Percentiles rank a stretch among this genome's conserved stretches.
Conservation (phyloP, 2,888 invertebrate species). For the Drosophila suboccidentalis region DNA sequence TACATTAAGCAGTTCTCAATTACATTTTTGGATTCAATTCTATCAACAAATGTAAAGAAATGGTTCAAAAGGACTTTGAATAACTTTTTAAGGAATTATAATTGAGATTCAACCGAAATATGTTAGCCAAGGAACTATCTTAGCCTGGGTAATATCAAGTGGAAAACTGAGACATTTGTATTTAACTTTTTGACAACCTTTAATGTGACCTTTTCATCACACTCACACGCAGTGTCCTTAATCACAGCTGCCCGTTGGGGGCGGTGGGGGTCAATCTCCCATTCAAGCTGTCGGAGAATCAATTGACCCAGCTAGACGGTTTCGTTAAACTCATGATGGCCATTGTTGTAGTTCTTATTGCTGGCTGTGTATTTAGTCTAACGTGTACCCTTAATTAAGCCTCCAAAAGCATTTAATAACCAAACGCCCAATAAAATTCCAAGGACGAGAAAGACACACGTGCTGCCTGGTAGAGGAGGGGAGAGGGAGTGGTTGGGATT, state of each 20-base stretch:
- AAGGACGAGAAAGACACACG: constrained; percentile 67
- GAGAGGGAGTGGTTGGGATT: not conserved
- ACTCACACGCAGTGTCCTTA: constrained; percentile 50
- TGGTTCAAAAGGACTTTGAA: not conserved
- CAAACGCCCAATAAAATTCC: constrained; percentile 43
- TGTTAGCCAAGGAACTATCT: too few species aligned
- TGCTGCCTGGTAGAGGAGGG: constrained; percentile 22
- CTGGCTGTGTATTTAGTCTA: constrained; percentile 52
- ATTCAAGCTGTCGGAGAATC: constrained; percentile 28
- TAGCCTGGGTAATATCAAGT: too few species aligned
- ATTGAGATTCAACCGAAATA: not conserved
- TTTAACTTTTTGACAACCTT: constrained; percentile 14
- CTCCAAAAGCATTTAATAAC: constrained; percentile 73
- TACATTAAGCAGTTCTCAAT: too few species aligned
- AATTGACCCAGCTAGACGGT: constrained; percentile 48
- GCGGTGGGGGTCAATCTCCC: not conserved
- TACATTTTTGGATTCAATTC: too few species aligned
- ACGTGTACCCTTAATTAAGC: constrained; percentile 75
- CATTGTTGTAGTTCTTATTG: constrained; percentile 33
- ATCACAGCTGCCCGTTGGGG: constrained; percentile 54
- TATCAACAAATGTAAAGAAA: too few species aligned
- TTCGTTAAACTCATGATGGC: constrained; percentile 27
- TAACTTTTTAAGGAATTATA: not conserved
- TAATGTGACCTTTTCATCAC: constrained; percentile 32
- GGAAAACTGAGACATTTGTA: not conserved